Percentiles rank a stretch among this genome's conserved stretches.
Conservation (phyloP, 1,140 invertebrate species). For the Magallana ariakensis region DNA sequence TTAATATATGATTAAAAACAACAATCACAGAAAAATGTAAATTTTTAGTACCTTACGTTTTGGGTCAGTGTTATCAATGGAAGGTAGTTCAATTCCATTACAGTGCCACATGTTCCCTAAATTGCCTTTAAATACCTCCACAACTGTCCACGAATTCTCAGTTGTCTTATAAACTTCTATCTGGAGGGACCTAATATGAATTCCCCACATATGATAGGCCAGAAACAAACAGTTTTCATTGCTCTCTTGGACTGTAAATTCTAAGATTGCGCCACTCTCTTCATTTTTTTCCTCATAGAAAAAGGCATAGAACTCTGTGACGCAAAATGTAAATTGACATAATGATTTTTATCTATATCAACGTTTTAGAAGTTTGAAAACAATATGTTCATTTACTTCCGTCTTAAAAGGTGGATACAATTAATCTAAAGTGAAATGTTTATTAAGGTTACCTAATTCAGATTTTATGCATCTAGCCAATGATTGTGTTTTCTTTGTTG, state of each 20-base stretch:
- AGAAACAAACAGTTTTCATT: not conserved
- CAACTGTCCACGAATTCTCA: not conserved
- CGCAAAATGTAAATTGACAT: not conserved
- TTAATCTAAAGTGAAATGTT: not conserved
- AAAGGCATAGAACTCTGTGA: not conserved
- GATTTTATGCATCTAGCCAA: no score
- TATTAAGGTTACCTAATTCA: no score
- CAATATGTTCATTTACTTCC: no score
- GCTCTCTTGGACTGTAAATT: not conserved
- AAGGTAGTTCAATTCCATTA: not conserved
- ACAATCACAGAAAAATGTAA: no score
- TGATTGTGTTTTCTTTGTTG: no score
- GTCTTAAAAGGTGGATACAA: not conserved
- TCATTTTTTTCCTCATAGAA: not conserved
- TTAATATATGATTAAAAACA: no score
- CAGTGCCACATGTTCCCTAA: not conserved
- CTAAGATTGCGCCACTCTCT: not conserved
- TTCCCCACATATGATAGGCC: constrained; percentile 20
- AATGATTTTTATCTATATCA: no score
- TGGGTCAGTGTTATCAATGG: no score
- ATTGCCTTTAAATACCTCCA: not conserved
- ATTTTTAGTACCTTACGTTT: no score
- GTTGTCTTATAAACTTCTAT: not conserved
- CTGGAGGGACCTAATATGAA: not conserved
- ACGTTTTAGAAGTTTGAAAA: no score